Base-by-base conservation (phyloP, 2,888 invertebrate species). In the Latrodectus hesperus region DNA sequence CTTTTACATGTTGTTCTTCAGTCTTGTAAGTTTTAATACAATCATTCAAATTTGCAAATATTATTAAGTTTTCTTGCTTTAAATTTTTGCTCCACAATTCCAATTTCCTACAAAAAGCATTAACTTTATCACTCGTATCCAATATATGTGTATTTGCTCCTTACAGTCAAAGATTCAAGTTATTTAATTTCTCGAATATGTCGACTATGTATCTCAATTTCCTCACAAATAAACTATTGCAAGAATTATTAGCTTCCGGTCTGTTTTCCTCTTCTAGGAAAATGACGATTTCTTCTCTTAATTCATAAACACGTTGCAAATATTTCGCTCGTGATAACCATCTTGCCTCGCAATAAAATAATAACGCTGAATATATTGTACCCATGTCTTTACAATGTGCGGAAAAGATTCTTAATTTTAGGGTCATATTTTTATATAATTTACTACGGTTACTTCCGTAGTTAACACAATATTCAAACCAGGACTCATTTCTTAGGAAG, bases 141-240 rank as follows among this genome's bases (percentile, higher is more conserved):
- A 77, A 77, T 26, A 79, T 71, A 79, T 79, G 79, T 70, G 79
- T 79, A 79, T 79, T 79, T 79, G 80, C 80, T 64, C 64, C 80
- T 80, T 73, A 52, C 64, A 80, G 80, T 64, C 64, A 65, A 80
- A 80, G 80, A 72, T 80, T 73, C 80, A 80, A 80, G 72, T 80
- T 80, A 73, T 73, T 80, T 80, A 73, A 80, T 80, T 67, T 81
- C 83, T 83, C 65, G 83, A 83, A 83, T 83, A 83, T 83, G 76
- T 76, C 70, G 76, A 83, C 76, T 71, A 83, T 64, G 83, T 83
- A 83, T 71, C 71, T 76, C 83, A 83, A 83, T 83, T 83, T 76
- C 71, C 65, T 76, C 76, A 83, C 71, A 83, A 83, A 83, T 81
- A 81, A 67, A 81, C 74, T 53, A 81, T 74, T 38, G 74, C 67